Conservation (phyloP, 2,113 vertebrate genomes). For the Callopanchax toddi region DNA sequence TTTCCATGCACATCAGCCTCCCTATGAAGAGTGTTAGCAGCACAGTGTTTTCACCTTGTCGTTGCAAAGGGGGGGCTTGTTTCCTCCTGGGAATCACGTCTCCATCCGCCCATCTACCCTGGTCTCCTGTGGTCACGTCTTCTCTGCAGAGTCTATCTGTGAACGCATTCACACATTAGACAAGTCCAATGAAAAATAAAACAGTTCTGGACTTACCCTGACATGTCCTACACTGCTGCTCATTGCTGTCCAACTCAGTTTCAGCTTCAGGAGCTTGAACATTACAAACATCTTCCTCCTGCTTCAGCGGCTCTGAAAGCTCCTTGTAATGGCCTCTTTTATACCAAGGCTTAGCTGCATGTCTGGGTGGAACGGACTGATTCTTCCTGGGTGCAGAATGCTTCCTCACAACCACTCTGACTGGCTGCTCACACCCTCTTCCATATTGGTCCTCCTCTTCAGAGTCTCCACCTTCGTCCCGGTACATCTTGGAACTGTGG, state of each 20-base stretch:
- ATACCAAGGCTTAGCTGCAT: slow-evolving; percentile 39
- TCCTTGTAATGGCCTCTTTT: slow-evolving; percentile 57
- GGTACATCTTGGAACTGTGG: slow-evolving; percentile 36
- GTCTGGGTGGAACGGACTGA: slow-evolving; percentile 38
- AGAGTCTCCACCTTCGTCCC: slow-evolving; percentile 58
- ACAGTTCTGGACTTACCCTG: slow-evolving; percentile 38
- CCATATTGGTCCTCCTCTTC: slow-evolving; percentile 63
- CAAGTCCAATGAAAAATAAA: neutral
- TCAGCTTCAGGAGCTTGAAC: slow-evolving; percentile 31
- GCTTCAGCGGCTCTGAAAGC: neutral
- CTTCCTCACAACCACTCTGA: slow-evolving; percentile 61
- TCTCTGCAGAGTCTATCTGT: slow-evolving; percentile 64
- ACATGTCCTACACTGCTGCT: slow-evolving; percentile 56
- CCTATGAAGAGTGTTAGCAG: too few species aligned
- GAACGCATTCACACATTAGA: neutral
- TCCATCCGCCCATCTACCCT: slow-evolving; percentile 47
- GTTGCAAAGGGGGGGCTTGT: slow-evolving; percentile 39
- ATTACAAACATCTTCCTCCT: slow-evolving; percentile 25
- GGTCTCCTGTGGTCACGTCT: slow-evolving; percentile 32
- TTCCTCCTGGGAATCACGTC: slow-evolving; percentile 55
- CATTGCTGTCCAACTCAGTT: slow-evolving; percentile 16
- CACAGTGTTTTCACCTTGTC: slow-evolving; percentile 57
- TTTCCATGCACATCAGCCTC: too few species aligned
- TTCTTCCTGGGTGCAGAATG: slow-evolving; percentile 49
- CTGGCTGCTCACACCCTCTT: slow-evolving; percentile 39